Evolutionary conservation across 2,797 vertebrate species (phyloP).

Genomic region (Alosa sapidissima): DNA sequence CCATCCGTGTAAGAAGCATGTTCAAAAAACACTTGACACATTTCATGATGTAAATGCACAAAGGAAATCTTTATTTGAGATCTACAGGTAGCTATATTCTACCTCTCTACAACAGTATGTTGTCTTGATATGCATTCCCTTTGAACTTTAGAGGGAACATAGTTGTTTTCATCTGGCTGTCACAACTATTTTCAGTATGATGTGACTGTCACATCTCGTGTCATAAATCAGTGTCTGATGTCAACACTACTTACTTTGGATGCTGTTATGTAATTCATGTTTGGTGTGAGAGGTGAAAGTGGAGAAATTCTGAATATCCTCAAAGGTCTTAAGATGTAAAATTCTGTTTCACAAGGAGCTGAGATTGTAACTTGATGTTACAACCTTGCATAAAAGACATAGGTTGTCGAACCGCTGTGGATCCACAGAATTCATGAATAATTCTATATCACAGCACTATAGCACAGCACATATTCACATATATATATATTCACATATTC

Average conservation of each 20-base stretch:
- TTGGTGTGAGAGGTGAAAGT: neutral
- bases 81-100: neutral
- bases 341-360: neutral
- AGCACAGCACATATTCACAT: neutral
- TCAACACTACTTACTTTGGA: conserved; percentile 1
- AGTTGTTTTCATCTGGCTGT: neutral
- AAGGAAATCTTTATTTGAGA: neutral
- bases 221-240: neutral
- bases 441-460: neutral
- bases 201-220: neutral
- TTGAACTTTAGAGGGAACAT: neutral
- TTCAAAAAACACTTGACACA: neutral
- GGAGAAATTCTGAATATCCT: neutral
- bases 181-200: neutral
- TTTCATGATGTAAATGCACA: neutral
- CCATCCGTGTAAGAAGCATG: neutral
- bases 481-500: neutral
- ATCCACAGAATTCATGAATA: no score
- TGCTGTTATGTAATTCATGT: neutral
- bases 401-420: no score
- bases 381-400: neutral
- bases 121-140: neutral
- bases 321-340: neutral
- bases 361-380: neutral
- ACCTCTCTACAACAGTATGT: neutral